Conservation (phyloP, 2,888 invertebrate genomes). For the Rhorus exstirpatorius region DNA sequence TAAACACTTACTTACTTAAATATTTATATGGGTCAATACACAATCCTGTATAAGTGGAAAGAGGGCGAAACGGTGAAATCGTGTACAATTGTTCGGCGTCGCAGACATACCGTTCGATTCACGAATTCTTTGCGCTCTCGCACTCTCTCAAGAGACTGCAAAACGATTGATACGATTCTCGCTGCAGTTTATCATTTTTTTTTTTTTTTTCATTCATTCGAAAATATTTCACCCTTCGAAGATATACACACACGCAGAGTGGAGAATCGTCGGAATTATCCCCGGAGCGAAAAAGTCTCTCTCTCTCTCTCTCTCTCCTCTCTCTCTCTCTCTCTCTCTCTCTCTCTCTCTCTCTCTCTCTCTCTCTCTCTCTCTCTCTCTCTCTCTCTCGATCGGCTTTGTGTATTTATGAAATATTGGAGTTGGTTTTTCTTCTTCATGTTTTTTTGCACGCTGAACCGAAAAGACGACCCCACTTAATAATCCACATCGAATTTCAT, state of each 20-base stretch:
- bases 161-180: constrained; percentile 58
- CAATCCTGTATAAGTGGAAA: not conserved
- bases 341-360: too few species aligned
- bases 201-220: constrained; percentile 34
- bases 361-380: too few species aligned
- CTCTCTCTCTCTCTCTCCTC: too few species aligned
- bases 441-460: constrained; percentile 1
- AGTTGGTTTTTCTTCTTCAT: constrained; percentile 39
- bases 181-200: constrained; percentile 47
- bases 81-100: constrained; percentile 32
- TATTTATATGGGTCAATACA: not conserved
- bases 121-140: constrained; percentile 19
- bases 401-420: constrained; percentile 62
- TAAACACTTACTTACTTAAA: not conserved
- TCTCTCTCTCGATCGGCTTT: constrained; percentile 23
- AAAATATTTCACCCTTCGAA: constrained; percentile 37
- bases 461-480: constrained; percentile 25
- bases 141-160: not conserved
- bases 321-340: too few species aligned
- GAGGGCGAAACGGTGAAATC: not conserved
- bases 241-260: constrained; percentile 9
- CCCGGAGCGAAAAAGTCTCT: constrained; percentile 26
- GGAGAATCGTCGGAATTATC: constrained; percentile 61
- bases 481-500: constrained; percentile 46
- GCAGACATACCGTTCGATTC: constrained; percentile 29